Conservation (phyloP, 2,888 invertebrate genomes). For the Clistopyga incitator region DNA sequence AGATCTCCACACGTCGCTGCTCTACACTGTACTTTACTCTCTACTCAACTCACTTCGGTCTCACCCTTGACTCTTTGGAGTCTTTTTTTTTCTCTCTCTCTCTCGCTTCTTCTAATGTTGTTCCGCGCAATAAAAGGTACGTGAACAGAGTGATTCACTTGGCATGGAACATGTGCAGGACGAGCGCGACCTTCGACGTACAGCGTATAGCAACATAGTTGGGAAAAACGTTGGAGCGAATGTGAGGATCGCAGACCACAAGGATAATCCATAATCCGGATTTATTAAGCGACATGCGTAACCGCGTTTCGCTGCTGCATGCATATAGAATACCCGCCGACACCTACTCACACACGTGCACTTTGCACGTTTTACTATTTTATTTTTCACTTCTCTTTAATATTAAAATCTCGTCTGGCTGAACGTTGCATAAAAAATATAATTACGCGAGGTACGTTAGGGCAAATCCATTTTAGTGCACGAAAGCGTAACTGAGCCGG, state of each 20-base stretch:
- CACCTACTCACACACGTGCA: background rate
- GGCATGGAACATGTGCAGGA: background rate
- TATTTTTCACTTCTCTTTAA: background rate
- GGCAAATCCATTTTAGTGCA: constrained; percentile 17
- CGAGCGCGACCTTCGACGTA: background rate
- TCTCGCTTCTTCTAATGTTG: background rate
- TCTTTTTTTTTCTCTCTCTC: background rate
- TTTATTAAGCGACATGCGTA: constrained; percentile 34
- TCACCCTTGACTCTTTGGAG: background rate
- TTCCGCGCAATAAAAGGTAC: constrained; percentile 1
- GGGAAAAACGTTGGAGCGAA: constrained; percentile 13
- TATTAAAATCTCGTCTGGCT: background rate
- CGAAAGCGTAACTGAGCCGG: constrained; percentile 16
- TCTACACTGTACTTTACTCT: background rate
- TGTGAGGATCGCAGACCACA: background rate
- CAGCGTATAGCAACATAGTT: no score
- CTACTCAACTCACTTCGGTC: constrained; percentile 6
- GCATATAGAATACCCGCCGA: background rate
- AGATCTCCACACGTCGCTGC: constrained; percentile 2
- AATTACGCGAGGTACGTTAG: background rate
- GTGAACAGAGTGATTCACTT: background rate
- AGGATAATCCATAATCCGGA: constrained; percentile 38
- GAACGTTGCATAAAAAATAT: background rate
- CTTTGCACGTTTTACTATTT: background rate
- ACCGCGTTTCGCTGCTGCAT: background rate